phyloP scores from a whole-genome alignment of 2,113 vertebrate species.

The Rynchops niger region DNA sequence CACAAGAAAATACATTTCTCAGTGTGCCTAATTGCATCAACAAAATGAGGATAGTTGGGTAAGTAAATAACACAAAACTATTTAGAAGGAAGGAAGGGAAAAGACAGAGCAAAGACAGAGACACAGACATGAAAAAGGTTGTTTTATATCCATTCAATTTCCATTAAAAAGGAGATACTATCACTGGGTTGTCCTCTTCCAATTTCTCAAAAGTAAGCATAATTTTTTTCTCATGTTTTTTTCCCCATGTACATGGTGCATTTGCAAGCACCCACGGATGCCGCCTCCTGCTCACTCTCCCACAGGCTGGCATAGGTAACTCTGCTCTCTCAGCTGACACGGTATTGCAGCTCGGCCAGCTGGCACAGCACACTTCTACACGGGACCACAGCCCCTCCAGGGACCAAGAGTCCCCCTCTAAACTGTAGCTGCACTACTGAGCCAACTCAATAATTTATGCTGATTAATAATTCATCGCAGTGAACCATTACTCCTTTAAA shows the following conservation, averaged over 20 bases:
- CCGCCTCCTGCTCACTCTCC: not conserved
- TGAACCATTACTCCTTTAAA: slow-evolving; percentile 48
- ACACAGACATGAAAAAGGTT: not conserved
- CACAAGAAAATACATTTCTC: not conserved
- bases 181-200: not conserved
- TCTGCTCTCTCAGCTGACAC: not conserved
- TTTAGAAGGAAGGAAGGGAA: not conserved
- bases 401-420: not conserved
- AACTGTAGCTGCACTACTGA: not conserved
- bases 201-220: not conserved
- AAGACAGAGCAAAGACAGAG: not conserved
- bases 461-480: slow-evolving; percentile 58
- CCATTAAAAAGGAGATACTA: not conserved
- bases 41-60: not conserved
- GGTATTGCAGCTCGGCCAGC: not conserved
- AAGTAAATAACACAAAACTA: not conserved
- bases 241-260: not conserved
- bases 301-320: not conserved
- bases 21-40: not conserved
- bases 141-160: not conserved
- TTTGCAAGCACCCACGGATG: not conserved
- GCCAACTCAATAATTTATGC: slow-evolving; percentile 51
- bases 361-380: slow-evolving; percentile 7
- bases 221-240: not conserved
- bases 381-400: not conserved